Evolutionary conservation across 2,797 vertebrate species (phyloP), one percentile per base, ranked within the genome.

Genomic region (Artibeus jamaicensis): DNA sequence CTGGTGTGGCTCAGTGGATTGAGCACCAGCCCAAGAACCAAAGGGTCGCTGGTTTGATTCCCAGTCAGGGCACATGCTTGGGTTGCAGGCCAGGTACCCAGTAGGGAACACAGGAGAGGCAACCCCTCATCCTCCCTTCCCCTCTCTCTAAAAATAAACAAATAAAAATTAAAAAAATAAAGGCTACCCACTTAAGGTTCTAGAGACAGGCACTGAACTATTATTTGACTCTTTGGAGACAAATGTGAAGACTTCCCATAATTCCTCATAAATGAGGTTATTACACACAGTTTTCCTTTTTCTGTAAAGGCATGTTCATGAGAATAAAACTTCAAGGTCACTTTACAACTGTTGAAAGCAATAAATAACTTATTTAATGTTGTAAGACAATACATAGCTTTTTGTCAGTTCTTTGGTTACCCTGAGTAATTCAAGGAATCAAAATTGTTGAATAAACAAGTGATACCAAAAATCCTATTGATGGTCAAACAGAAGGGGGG

Each of bases 321-420:
- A 85, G 67, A 93, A 79, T 14, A 86, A 84, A 96, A 88, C 9
- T 77, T 73, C 32, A 89, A 96, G 21, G 21, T 68, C 39, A 94
- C 14, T 18, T 8, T 57, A 95, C 3, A 93, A 37, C 19, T 11
- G n/a, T 1, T 79, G 9, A 81, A 87, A 91, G 50, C 37, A 89
- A 48, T 71, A 92, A 67, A 37, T 79, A 85, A 92, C 15, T 53
- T 79, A 62, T 57, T 70, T 86, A 82, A 88, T 21, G 21, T 6
- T 86, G 3, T 50, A 91, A 83, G 46, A 89, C 1, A 91, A 78
- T 10, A 77, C 29, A 29, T 5, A 59, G 34, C n/a, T 71, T 90
- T 90, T 94, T 86, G 83, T 68, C 39, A 68, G 26, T 65, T 91
- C 22, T 91, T 50, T 16, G 21, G 71, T 77, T 88, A 92, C 14